Base-by-base conservation (phyloP, 2,113 vertebrate genomes). In the Thermophis baileyi region DNA sequence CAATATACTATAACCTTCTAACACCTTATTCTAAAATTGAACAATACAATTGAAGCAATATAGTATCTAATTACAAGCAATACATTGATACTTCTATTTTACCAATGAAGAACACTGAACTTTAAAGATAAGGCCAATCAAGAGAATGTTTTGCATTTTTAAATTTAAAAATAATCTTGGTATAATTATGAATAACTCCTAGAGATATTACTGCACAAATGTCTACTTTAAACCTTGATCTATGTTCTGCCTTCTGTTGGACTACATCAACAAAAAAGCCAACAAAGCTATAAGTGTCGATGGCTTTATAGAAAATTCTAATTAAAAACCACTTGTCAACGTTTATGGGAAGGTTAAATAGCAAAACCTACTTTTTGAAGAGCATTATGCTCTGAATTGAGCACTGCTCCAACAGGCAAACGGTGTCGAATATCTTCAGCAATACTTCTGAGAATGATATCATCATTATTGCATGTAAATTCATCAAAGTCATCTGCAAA, bases 401-500 rank as follows among this genome's bases (percentile, higher is more conserved):
- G 94, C 98, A 98, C 98, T 20, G 98, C 98, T 85, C 98, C 98
- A 0, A 95, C 16, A 27, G 99, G 98, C 88, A 99, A 97, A 69
- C 40, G 92, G 24, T 86, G 96, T 93, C 98, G 97, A 95, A 99
- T 97, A 85, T 99, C 98, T 40, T 98, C 98, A 50, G 99, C 98
- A 46, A 99, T 99, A 95, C 95, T 98, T 95, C 97, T 97, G 93
- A 99, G 98, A 47, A 99, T 93, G 91, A 97, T 93, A 69, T 95
- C 98, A n/a, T 95, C 96, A 95, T 99, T 99, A 95, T 98, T 98
- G 47, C 96, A 92, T 94, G 98, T 96, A 85, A 98, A 96, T 86
- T 98, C 98, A 94, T 99, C 98, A 96, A 99, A 97, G 93, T 99
- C 98, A 94, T 97, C 99, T 99, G 91, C 16, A 95, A 95, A 94